A percentile compares a stretch with the other conserved stretches of the same genome.
Evolutionary conservation across 2,888 invertebrate genomes (phyloP).

Genomic region (Crepidodera aurea): DNA sequence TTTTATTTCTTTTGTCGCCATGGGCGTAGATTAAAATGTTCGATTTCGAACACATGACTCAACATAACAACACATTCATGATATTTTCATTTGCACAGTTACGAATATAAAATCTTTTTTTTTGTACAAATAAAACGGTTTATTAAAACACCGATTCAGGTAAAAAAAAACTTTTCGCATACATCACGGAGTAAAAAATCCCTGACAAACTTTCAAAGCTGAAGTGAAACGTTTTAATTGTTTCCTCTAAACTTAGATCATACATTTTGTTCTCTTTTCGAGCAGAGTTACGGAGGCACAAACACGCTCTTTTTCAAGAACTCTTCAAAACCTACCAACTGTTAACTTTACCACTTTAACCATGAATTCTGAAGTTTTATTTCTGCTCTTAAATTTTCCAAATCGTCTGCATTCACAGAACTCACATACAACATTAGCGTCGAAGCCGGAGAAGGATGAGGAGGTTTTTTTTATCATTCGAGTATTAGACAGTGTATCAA

Average conservation of each 20-base stretch:
- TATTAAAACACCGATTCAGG: no score
- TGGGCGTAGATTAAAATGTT: no score
- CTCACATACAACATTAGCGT: conserved; percentile 7
- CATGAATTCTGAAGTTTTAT: conserved; percentile 25
- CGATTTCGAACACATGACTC: no score
- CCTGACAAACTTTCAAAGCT: conserved; percentile 3
- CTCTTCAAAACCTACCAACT: conserved; percentile 22
- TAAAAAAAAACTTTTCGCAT: not conserved
- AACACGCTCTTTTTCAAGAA: conserved; percentile 16
- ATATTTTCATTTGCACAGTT: no score
- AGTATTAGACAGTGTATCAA: no score
- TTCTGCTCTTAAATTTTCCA: conserved; percentile 22
- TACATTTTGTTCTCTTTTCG: conserved; percentile 15
- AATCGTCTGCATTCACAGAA: conserved; percentile 11
- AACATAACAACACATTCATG: no score
- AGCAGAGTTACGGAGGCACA: conserved; percentile 4
- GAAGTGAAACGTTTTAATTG: conserved; percentile 21
- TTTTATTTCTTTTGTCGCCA: no score
- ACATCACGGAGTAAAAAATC: conserved; percentile 1
- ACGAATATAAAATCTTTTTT: no score
- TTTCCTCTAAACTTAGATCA: conserved; percentile 19
- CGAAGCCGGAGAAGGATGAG: no score
- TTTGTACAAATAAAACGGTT: no score
- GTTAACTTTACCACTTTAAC: conserved; percentile 28
- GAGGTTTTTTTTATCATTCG: no score